Base-by-base conservation (phyloP, 2,888 invertebrate genomes). In the Caenorhabditis sp. region DNA sequence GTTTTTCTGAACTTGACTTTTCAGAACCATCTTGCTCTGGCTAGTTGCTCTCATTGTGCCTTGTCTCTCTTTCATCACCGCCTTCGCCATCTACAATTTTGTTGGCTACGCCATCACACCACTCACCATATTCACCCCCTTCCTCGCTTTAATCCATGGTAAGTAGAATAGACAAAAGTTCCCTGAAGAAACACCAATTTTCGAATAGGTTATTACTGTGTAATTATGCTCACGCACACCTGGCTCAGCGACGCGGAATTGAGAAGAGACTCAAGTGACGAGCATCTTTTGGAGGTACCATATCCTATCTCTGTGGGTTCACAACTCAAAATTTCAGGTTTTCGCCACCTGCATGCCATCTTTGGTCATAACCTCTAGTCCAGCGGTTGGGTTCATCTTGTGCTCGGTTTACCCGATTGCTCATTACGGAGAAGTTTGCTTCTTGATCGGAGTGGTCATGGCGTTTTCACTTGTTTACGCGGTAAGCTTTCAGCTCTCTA, bases 281-380 rank as follows among this genome's bases (percentile, higher is more conserved):
- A 83, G 26, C 83, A 83, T 44, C 64, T 83, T 38, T 26, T 73
- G 22, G 83, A 82, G 51, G 82, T 80, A 22, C 14, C 16, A 19
- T 19, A 19, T 47, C 19, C 14, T 1, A 44, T 44, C 31, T 31
- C 5, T 31, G 31, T 5, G 19, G 19, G 4, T 51, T n/a, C 19
- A 5, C 24, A 19, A 14, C n/a, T 44, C 16, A 12, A 7, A 2
- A 0, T 68, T 75, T 16, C 47, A 82, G 82, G 85, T 86, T 5
- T 87, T 87, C 38, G 84, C 82, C 1, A 69, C 73, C 10, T 85
- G 79, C 31, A 73, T 86, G 69, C 87, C 88, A 14, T 82, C 85
- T n/a, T 51, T 87, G 1, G 26, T 85, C 2, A 70, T 86, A 24
- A 79, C 80, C 12, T 10, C 74, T 16, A 75, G 84, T 38, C 75